Conservation (phyloP, 1,140 invertebrate species). For the Thaumatotibia leucotreta region DNA sequence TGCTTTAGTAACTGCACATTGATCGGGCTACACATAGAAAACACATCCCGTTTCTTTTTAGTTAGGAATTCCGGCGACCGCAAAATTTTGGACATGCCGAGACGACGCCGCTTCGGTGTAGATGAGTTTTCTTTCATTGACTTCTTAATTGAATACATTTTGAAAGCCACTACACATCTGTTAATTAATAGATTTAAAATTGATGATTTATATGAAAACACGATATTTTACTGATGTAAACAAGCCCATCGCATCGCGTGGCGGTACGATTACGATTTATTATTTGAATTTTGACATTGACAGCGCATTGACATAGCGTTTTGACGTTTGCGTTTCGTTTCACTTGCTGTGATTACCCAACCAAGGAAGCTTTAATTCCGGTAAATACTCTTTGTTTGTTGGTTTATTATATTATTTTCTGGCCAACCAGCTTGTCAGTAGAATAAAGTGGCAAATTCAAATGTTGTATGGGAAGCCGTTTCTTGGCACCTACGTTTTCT, state of each 20-base stretch:
- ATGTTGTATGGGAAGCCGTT: too few relatives aligned
- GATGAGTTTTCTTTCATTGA: conserved; percentile 28
- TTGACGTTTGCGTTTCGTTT: background rate
- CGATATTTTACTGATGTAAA: conserved; percentile 3
- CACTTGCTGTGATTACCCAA: too few relatives aligned
- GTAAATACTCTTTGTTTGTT: too few relatives aligned
- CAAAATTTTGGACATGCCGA: conserved; percentile 35
- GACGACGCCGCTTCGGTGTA: conserved; percentile 54
- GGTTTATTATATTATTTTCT: too few relatives aligned
- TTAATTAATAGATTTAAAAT: background rate
- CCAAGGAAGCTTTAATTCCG: too few relatives aligned
- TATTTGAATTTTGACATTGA: background rate
- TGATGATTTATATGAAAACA: background rate
- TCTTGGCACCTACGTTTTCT: too few relatives aligned
- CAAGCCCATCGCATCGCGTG: background rate
- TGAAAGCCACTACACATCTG: conserved; percentile 1
- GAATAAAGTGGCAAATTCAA: too few relatives aligned
- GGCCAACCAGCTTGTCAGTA: too few relatives aligned
- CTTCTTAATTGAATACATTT: conserved; percentile 35
- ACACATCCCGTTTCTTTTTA: conserved; percentile 21
- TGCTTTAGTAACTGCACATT: conserved; percentile 12
- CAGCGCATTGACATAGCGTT: background rate
- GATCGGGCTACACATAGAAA: conserved; percentile 33
- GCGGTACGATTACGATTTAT: background rate
- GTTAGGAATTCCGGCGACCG: conserved; percentile 16